Base-by-base conservation (phyloP, 2,113 vertebrate species). In the Grantiella picta region DNA sequence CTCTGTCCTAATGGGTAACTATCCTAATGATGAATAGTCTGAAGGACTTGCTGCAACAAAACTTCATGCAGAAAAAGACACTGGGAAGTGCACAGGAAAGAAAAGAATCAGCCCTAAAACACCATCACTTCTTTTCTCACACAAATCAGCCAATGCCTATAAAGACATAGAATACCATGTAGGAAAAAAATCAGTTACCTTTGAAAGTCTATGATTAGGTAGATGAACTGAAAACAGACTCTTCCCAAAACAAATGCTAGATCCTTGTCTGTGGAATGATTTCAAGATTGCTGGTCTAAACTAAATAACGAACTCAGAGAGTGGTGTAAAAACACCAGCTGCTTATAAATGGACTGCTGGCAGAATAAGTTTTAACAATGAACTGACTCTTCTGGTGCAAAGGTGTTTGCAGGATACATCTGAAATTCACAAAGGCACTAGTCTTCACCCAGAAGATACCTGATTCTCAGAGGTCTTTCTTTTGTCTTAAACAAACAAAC, bases 261-360 rank as follows among this genome's bases (percentile, higher is more conserved):
- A 66, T 17, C 65, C 28, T 35, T 6, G 0, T n/a, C 33, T 2
- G 0, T 22, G 3, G 3, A 71, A 75, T 20, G 8, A 69, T 49
- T 57, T 78, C 35, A 45, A 70, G 47, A 66, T 10, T 63, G 49
- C 35, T 22, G 20, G 31, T 71, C 38, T 50, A 70, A 88, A 75
- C 17, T 66, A 71, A 61, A 8, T 11, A 75, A 9, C 36, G 75
- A 33, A 49, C 27, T 64, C 27, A 35, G 13, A 49, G 14, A 29
- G 3, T 33, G 18, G 64, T 52, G 35, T 28, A 18, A 69, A 82
- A 75, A 79, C 68, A 38, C 0, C 42, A 77, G 24, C n/a, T 52
- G 44, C 24, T 66, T 70, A 53, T 25, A 90, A 40, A 75, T 16
- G 4, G 44, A 45, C 59, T 78, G 47, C 47, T 86, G 33, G 18